A percentile compares a stretch with the other conserved stretches of the same genome.
These are phyloP conservation scores for Andrena praecox DNA, from an alignment of 2,888 invertebrate species.

Conservation along the genomic window DNA sequence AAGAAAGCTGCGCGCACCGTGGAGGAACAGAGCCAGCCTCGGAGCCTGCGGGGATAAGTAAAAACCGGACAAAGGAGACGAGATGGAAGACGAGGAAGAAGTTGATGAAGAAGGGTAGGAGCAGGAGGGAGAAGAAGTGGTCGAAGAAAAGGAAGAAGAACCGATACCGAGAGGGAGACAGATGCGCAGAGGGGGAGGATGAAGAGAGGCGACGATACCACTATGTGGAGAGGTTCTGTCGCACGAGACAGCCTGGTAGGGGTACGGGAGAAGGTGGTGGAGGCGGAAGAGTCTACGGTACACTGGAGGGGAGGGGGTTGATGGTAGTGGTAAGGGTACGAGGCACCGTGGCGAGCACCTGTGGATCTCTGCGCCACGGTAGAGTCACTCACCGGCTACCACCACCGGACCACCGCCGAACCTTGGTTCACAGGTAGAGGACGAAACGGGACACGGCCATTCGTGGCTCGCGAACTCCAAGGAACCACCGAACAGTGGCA, in stretches of 20 bases:
- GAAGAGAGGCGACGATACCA: conserved; percentile 58
- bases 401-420: conserved; percentile 82
- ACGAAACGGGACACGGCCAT: conserved; percentile 51
- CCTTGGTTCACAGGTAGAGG: conserved; percentile 64
- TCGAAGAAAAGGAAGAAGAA: conserved; percentile 42
- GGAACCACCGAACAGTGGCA: conserved; percentile 19
- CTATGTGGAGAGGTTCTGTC: conserved; percentile 51
- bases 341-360: conserved; percentile 81
- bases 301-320: conserved; percentile 69
- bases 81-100: conserved; percentile 13
- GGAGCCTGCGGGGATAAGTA: conserved; percentile 42
- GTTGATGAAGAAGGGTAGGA: not conserved
- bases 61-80: conserved; percentile 50
- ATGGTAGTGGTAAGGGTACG: conserved; percentile 79
- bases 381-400: conserved; percentile 85
- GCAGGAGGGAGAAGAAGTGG: not conserved
- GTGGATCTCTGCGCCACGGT: conserved; percentile 82
- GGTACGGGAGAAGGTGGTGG: conserved; percentile 65
- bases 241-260: conserved; percentile 57
- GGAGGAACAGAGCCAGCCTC: conserved; percentile 43
- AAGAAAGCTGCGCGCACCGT: conserved; percentile 58
- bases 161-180: conserved; percentile 11
- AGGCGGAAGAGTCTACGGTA: conserved; percentile 69
- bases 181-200: conserved; percentile 49
- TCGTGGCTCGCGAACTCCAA: conserved; percentile 38